Evolutionary conservation across 2,113 vertebrate species (phyloP).

Genomic region (Oreotrochilus melanogaster): DNA sequence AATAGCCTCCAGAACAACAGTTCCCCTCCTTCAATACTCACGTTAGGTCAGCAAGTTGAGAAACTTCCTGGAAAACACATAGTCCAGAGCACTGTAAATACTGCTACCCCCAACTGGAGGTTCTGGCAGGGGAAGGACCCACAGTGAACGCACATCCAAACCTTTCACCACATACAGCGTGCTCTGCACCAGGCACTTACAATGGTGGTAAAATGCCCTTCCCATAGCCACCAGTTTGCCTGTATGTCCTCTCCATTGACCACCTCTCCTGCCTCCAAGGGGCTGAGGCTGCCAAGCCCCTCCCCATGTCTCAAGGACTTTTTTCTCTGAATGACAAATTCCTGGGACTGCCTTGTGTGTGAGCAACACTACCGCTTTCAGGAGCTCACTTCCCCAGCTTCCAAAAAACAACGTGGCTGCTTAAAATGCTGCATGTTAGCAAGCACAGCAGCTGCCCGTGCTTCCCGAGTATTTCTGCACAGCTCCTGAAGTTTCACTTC

Average conservation of each 20-base stretch:
- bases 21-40: background rate
- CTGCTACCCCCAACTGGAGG: background rate
- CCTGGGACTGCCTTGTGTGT: background rate
- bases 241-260: background rate
- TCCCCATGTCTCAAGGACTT: background rate
- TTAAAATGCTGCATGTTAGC: background rate
- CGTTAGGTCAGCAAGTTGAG: background rate
- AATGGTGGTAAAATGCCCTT: background rate
- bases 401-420: background rate
- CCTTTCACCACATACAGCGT: accelerated
- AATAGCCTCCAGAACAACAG: background rate
- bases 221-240: background rate
- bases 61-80: conserved; percentile 12
- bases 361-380: background rate
- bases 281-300: background rate
- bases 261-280: background rate
- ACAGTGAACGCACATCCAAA: background rate
- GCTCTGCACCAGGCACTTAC: background rate
- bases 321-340: background rate
- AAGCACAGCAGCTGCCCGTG: background rate
- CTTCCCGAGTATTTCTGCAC: background rate
- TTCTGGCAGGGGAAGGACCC: background rate
- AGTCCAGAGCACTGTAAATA: background rate
- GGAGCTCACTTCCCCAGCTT: background rate
- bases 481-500: conserved; percentile 55